phyloP scores from a whole-genome alignment of 2,797 vertebrate genomes.

The Natrix natrix region DNA sequence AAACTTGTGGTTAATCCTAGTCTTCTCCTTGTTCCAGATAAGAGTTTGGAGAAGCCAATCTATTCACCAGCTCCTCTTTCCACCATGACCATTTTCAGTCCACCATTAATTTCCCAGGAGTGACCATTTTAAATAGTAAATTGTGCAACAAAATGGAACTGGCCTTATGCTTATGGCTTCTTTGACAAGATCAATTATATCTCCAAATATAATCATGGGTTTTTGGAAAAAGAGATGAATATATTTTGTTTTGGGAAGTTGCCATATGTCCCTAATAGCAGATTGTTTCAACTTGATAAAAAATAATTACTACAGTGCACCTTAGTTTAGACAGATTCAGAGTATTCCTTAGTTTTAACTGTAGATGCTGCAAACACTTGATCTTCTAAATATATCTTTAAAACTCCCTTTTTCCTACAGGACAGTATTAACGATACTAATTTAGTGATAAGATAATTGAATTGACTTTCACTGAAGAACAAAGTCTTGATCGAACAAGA shows the following conservation, averaged over 20 bases:
- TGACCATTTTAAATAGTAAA: not conserved
- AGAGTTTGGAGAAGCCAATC: not conserved
- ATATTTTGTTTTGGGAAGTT: not conserved
- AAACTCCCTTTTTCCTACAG: slow-evolving; percentile 1
- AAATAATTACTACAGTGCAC: slow-evolving; percentile 9
- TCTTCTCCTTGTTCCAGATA: not conserved
- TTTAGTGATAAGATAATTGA: slow-evolving; percentile 11
- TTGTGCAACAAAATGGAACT: not conserved
- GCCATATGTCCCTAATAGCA: slow-evolving; percentile 12
- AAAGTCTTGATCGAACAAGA: not conserved
- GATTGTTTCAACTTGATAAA: slow-evolving; percentile 7
- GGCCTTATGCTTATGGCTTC: not conserved
- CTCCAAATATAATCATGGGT: slow-evolving; percentile 22
- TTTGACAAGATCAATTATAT: not conserved
- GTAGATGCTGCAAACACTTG: not conserved
- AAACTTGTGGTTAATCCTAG: not conserved
- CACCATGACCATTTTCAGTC: not conserved
- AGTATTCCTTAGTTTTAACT: not conserved
- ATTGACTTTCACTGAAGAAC: not conserved
- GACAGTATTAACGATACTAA: slow-evolving; percentile 19
- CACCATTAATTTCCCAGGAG: not conserved
- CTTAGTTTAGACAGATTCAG: slow-evolving; percentile 5
- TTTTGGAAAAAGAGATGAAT: not conserved
- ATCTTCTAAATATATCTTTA: not conserved
- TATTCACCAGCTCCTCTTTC: not conserved